Percentiles rank a stretch among this genome's conserved stretches.
These are phyloP conservation scores for Unio pictorum DNA, from an alignment of 2,888 invertebrate genomes.

Conservation along the genomic window DNA sequence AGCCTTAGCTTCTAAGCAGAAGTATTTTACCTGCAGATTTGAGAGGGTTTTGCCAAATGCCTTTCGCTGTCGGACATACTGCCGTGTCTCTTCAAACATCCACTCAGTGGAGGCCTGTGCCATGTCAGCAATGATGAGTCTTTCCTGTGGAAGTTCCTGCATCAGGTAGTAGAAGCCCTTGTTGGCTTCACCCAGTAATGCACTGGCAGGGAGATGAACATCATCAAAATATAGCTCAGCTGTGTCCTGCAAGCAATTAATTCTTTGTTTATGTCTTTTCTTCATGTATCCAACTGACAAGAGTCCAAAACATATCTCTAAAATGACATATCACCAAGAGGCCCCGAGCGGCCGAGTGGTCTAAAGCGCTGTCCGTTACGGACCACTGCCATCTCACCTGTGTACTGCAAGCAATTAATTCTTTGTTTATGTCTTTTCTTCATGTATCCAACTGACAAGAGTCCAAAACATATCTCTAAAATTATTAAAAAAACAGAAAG, in stretches of 20 bases:
- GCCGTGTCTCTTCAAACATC: slow-evolving; percentile 73
- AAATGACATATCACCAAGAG: too few relatives aligned
- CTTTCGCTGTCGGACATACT: slow-evolving; percentile 71
- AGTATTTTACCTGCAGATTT: slow-evolving; percentile 65
- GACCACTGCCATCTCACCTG: too few relatives aligned
- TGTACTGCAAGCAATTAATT: slow-evolving; percentile 60
- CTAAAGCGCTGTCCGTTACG: too few relatives aligned
- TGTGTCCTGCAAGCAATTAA: slow-evolving; percentile 64
- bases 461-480: too few relatives aligned
- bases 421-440: too few relatives aligned
- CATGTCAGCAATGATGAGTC: slow-evolving; percentile 69
- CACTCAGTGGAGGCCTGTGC: slow-evolving; percentile 68
- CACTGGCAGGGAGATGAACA: slow-evolving; percentile 68
- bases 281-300: too few relatives aligned
- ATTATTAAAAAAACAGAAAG: too few relatives aligned
- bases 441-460: too few relatives aligned
- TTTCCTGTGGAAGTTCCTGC: slow-evolving; percentile 73
- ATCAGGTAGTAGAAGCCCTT: slow-evolving; percentile 72
- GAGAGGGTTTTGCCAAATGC: slow-evolving; percentile 72
- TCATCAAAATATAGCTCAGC: slow-evolving; percentile 73
- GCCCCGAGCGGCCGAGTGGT: too few relatives aligned
- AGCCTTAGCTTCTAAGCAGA: neutral
- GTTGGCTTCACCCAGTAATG: slow-evolving; percentile 69
- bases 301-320: too few relatives aligned
- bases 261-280: too few relatives aligned